phyloP scores from a whole-genome alignment of 92 coral and sea anemone species.

The Plumapathes pennacea region DNA sequence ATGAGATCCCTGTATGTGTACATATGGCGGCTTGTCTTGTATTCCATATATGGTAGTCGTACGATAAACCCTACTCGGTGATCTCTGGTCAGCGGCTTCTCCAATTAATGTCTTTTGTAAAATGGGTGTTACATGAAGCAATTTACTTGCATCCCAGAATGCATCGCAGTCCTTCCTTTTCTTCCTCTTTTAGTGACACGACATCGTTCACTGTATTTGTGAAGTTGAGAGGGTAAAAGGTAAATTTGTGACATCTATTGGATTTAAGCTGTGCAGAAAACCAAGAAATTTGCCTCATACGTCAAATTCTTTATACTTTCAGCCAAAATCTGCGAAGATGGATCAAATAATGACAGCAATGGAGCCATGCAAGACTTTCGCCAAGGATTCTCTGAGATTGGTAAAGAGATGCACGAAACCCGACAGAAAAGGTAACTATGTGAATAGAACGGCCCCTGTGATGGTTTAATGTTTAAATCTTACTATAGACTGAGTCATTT shows the following conservation, averaged over 20 bases:
- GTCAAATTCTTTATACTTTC: background rate
- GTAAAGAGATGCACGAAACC: conserved; percentile 99
- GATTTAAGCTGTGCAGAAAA: too few species aligned
- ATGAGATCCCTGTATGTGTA: too few species aligned
- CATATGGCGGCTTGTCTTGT: too few species aligned
- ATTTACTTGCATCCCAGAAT: conserved; percentile 60
- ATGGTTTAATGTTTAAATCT: too few species aligned
- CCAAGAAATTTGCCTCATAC: background rate
- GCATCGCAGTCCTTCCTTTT: conserved; percentile 14
- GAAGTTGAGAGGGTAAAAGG: background rate
- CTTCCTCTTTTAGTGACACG: conserved; percentile 76
- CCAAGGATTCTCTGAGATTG: conserved; percentile 95
- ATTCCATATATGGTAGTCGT: too few species aligned
- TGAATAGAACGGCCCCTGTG: too few species aligned
- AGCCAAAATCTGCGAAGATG: conserved; percentile 65
- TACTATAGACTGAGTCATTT: too few species aligned
- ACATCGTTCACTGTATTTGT: conserved; percentile 33
- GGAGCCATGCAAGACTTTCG: conserved; percentile 97
- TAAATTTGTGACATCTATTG: background rate
- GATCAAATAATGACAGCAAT: conserved; percentile 92
- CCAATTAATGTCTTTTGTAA: too few species aligned
- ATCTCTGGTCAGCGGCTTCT: conserved; percentile 12
- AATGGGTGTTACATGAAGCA: too few species aligned
- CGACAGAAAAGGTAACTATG: conserved; percentile 84
- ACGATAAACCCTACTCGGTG: too few species aligned